Evolutionary conservation across 2,113 vertebrate species (phyloP).

Genomic region (Centropus bengalensis): DNA sequence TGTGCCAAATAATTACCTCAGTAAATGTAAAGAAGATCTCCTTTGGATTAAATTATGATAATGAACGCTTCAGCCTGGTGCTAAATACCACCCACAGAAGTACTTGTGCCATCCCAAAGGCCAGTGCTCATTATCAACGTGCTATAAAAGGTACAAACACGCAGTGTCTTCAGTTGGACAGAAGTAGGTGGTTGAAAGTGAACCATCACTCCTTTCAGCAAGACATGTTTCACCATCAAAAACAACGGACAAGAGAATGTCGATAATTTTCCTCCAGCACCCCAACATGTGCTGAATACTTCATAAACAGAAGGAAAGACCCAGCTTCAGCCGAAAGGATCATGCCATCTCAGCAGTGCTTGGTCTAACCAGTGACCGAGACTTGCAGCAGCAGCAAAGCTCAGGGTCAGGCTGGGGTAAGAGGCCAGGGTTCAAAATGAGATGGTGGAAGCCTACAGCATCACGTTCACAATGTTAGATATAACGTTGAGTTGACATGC

Average conservation of each 20-base stretch:
- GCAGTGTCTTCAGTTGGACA: rapidly evolving
- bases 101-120: background rate
- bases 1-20: background rate
- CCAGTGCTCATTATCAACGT: background rate
- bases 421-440: background rate
- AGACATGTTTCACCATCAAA: background rate
- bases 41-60: background rate
- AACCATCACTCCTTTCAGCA: background rate
- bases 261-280: background rate
- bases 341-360: background rate
- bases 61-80: background rate
- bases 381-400: background rate
- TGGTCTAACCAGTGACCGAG: background rate
- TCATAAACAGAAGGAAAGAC: background rate
- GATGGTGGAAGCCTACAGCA: background rate
- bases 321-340: background rate
- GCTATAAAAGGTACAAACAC: background rate
- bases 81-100: background rate
- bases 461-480: background rate
- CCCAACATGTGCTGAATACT: background rate
- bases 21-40: background rate
- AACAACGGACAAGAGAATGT: background rate
- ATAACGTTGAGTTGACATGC: background rate
- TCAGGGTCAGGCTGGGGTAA: rapidly evolving
- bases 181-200: background rate